Percentiles rank a stretch among this genome's conserved stretches.
Evolutionary conservation across 2,888 invertebrate species (phyloP).

Genomic region (Troilus luridus): DNA sequence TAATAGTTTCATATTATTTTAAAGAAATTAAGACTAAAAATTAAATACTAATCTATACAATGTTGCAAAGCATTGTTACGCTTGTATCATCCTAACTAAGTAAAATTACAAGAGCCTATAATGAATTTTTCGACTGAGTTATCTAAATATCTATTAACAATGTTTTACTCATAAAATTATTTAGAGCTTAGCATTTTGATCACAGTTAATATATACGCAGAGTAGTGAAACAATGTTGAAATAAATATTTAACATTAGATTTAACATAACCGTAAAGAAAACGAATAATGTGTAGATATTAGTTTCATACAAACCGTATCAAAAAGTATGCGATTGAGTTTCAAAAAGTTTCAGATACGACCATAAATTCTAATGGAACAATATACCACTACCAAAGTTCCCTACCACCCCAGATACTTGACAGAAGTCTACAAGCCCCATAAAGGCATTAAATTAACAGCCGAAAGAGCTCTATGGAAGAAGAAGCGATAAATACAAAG

Average conservation of each 20-base stretch:
- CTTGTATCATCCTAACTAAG: too few relatives aligned
- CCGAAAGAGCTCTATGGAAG: slow-evolving; percentile 7
- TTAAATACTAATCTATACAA: neutral
- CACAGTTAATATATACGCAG: neutral
- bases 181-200: neutral
- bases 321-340: neutral
- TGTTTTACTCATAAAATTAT: neutral
- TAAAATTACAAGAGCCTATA: too few relatives aligned
- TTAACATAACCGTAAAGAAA: neutral
- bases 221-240: neutral
- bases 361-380: neutral
- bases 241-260: neutral
- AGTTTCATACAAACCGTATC: neutral
- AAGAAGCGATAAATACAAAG: slow-evolving; percentile 4
- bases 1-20: too few relatives aligned
- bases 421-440: neutral
- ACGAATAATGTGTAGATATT: neutral
- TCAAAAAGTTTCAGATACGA: neutral
- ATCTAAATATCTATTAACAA: too few relatives aligned
- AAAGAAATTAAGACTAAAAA: neutral
- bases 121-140: too few relatives aligned
- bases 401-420: neutral
- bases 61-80: neutral
- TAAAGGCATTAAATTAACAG: slow-evolving; percentile 22
- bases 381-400: neutral